Evolutionary conservation across 2,797 vertebrate species (phyloP), one percentile per base, ranked within the genome.

Genomic region (Leucoraja ocellata): DNA sequence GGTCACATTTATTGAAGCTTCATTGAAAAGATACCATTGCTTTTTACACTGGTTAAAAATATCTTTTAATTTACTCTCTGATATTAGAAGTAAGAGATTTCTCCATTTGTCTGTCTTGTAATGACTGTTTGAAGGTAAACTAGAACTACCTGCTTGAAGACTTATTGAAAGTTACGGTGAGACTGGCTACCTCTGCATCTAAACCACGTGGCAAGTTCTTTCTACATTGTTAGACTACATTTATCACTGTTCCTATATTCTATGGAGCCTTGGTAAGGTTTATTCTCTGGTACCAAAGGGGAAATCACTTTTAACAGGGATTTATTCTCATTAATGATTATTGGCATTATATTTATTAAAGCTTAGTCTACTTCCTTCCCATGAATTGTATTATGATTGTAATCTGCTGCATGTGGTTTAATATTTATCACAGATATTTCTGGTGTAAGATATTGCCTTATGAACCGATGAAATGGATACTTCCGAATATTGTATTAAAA

Each of bases 341-440:
- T 92, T 76, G 71, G 13, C 73, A 76, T 54, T 54, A 54, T 91
- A 92, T 92, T 92, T 92, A 92, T 92, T 92, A 76, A 92, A 92
- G 68, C 71, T 76, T 58, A 28, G 46, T 25, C 46, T 32, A 7
- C 39, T 92, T 73, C 14, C 18, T 92, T 92, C 36, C 71, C 65
- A 14, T 92, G 71, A 76, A 58, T 28, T 92, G 23, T 68, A 63
- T 68, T 65, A 88, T 32, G 84, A 16, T 88, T 92, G 90, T 76
- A 92, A 23, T 76, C 39, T 74, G 36, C 76, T 76, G 90, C 68
- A 76, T 92, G 90, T 73, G 90, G 71, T 46, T 54, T 28, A 46
- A 92, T 46, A 46, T 74, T 74, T 76, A n/a, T n/a, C 90, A 46
- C 36, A 28, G 32, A 25, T 92, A 92, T 46, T 76, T 46, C 90